Evolutionary conservation across 37 sponge, comb jelly and placozoan species (phyloP), one percentile per base, ranked within the genome.

Genomic region (Oscarella lobularis): DNA sequence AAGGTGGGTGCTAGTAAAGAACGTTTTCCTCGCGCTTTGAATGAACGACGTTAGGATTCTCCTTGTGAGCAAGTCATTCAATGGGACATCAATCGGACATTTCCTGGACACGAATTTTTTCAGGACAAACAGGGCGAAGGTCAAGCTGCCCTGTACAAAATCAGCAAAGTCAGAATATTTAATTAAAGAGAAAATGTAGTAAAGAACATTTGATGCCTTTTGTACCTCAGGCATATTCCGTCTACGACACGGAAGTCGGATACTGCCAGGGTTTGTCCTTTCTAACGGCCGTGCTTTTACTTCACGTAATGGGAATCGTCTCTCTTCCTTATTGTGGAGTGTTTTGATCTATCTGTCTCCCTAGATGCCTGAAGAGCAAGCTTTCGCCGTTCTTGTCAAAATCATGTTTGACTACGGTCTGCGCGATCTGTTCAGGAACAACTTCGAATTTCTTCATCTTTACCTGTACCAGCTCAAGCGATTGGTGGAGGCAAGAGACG

Each of bases 261-360:
- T 97, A 97, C 85, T 97, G 94, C 37, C 98, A 97, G 71, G 98
- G 98, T 35, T 78, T 97, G 73, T 93, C 94, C 3, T 93, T 97
- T 86, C 87, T 97, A 66, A 86, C 81, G 2, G 98, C 98, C 35
- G 95, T 90, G 5, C 79, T 97, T 30, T 39, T 97, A 36, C 71
- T 97, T 31, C 95, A 97, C 83, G 89, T 94, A 32, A 39, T 80
- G 2, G 32, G 38, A 27, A 27, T 48, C 60, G 9, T 48, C 60
- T 48, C 60, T 48, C 60, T 48, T 20, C 20, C 60, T 48, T 20
- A 27, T 20, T 48, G 14, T 48, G 60, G 29, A 5, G 4, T 68
- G 5, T 68, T 35, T 68, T 14, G 6, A 4, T 68, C 31, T 68
- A 5, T 68, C 31, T 68, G 29, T 48, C 60, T 48, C 60, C 20